Evolutionary conservation across 2,888 invertebrate genomes (phyloP).

Genomic region (Sturmia bella): DNA sequence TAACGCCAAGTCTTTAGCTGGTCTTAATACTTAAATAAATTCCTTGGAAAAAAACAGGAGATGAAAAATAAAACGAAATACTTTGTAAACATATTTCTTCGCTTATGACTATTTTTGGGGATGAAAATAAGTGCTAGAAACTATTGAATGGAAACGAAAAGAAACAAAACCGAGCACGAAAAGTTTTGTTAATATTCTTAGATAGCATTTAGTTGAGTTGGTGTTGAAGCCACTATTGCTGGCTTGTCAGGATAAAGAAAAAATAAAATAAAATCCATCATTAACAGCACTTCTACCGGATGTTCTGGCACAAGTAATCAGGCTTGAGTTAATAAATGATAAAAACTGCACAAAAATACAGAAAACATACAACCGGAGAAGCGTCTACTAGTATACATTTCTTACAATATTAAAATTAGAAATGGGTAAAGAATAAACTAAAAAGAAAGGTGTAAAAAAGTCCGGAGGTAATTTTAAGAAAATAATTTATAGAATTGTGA

Average conservation of each 20-base stretch:
- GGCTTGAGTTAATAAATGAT: slow-evolving; percentile 57
- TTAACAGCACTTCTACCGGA: slow-evolving; percentile 76
- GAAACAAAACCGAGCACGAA: slow-evolving; percentile 32
- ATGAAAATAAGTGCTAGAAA: slow-evolving; percentile 13
- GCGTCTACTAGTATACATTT: no score
- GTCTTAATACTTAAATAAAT: slow-evolving; percentile 52
- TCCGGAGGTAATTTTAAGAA: not conserved
- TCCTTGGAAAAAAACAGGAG: slow-evolving; percentile 23
- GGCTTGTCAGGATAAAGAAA: slow-evolving; percentile 43
- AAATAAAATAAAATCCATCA: slow-evolving; percentile 71
- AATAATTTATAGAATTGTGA: not conserved
- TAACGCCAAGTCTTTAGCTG: slow-evolving; percentile 48
- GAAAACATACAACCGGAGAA: slow-evolving; percentile 12
- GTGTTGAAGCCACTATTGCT: slow-evolving; percentile 15
- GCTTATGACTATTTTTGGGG: not conserved
- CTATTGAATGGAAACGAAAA: slow-evolving; percentile 23
- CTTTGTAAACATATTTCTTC: slow-evolving; percentile 32
- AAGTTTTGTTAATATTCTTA: slow-evolving; percentile 51
- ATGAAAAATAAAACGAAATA: slow-evolving; percentile 1
- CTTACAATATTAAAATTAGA: not conserved
- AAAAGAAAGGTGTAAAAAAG: not conserved
- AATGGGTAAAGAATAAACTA: not conserved
- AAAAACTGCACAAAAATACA: slow-evolving; percentile 34
- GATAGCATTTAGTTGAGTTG: slow-evolving; percentile 29
- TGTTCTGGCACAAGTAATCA: slow-evolving; percentile 72